Evolutionary conservation across 2,113 vertebrate species (phyloP).

Genomic region (Callopanchax toddi): DNA sequence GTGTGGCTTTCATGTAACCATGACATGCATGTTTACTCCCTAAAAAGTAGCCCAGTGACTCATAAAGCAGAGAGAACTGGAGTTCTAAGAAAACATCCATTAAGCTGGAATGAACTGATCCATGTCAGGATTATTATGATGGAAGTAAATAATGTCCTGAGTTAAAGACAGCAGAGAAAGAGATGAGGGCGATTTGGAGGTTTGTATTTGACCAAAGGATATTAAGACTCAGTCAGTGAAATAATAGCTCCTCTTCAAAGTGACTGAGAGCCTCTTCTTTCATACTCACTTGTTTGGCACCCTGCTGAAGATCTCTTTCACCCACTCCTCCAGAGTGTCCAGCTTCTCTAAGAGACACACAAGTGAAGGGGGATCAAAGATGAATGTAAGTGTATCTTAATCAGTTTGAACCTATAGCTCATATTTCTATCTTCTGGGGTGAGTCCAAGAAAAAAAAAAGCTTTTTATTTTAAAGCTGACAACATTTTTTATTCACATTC

Average conservation of each 20-base stretch:
- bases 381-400: constrained; percentile 31
- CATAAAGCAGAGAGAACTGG: constrained; percentile 20
- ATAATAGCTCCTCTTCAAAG: constrained; percentile 31
- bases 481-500: too few relatives aligned
- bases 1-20: constrained; percentile 20
- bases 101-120: constrained; percentile 21
- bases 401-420: constrained; percentile 11
- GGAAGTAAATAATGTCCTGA: constrained; percentile 9
- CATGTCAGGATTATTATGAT: constrained; percentile 31
- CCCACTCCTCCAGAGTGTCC: constrained; percentile 96
- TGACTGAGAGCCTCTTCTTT: constrained; percentile 39
- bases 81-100: constrained; percentile 25
- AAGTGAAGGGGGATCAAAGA: constrained; percentile 39
- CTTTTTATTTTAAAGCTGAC: too few relatives aligned
- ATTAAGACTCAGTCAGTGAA: constrained; percentile 42
- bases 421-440: constrained; percentile 1
- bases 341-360: constrained; percentile 84
- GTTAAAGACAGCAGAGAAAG: constrained; percentile 6
- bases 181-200: constrained; percentile 43
- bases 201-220: constrained; percentile 48
- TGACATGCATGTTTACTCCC: constrained; percentile 11
- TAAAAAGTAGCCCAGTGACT: constrained; percentile 12
- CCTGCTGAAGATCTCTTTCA: constrained; percentile 93
- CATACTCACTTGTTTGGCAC: constrained; percentile 95
- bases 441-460: background rate